phyloP scores from a whole-genome alignment of 2,113 vertebrate species.

The Rhinichthys klamathensis region DNA sequence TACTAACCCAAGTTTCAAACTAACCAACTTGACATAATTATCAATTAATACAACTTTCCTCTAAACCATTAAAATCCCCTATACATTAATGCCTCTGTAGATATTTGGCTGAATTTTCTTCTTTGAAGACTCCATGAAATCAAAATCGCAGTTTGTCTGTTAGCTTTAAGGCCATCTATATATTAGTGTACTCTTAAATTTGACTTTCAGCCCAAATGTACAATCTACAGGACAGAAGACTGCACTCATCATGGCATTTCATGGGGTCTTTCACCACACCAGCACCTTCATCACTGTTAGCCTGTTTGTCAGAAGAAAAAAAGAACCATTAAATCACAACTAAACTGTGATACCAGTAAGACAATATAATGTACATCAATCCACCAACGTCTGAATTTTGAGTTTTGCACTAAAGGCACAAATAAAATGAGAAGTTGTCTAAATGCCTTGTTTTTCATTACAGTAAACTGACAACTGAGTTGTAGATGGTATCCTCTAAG shows the following conservation, averaged over 20 bases:
- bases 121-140: neutral
- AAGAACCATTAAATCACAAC: slow-evolving; percentile 4
- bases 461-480: slow-evolving; percentile 57
- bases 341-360: slow-evolving; percentile 5
- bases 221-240: neutral
- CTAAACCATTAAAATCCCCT: neutral
- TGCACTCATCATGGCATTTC: neutral
- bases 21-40: neutral
- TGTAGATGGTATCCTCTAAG: neutral
- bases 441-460: slow-evolving; percentile 61
- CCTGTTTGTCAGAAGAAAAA: neutral
- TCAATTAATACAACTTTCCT: neutral
- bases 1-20: slow-evolving; percentile 13
- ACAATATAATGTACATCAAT: slow-evolving; percentile 19
- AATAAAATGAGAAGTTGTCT: slow-evolving; percentile 50
- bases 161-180: neutral
- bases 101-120: neutral
- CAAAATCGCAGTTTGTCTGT: neutral
- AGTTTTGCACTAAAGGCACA: slow-evolving; percentile 77
- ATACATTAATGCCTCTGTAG: neutral
- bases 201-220: neutral
- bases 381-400: slow-evolving; percentile 70
- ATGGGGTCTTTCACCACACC: neutral
- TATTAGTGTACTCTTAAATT: neutral
- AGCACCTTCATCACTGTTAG: slow-evolving; percentile 3